phyloP scores from a whole-genome alignment of 92 coral and sea anemone genomes.

The Siderastrea siderea region DNA sequence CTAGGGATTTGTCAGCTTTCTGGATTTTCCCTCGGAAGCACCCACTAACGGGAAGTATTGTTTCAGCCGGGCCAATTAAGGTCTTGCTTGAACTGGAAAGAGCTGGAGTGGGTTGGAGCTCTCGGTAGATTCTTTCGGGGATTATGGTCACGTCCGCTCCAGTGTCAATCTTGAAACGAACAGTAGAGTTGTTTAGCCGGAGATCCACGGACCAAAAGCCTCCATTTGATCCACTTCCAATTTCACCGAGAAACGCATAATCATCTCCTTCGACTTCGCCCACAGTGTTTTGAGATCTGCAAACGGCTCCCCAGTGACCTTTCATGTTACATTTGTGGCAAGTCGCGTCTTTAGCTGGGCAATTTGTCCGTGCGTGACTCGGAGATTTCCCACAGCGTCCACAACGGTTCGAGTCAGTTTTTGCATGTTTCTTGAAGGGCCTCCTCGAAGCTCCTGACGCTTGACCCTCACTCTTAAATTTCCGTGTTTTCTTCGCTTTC shows the following conservation, averaged over 20 bases:
- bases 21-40: neutral
- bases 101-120: constrained; percentile 20
- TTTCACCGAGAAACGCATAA: constrained; percentile 38
- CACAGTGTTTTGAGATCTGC: constrained; percentile 8
- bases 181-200: constrained; percentile 9
- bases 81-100: constrained; percentile 19
- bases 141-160: constrained; percentile 43
- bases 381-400: constrained; percentile 48
- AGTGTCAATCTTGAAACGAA: constrained; percentile 31
- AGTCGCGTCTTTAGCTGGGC: constrained; percentile 53
- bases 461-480: neutral
- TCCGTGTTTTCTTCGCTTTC: constrained; percentile 9
- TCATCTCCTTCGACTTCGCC: constrained; percentile 16
- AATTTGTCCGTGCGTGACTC: constrained; percentile 33
- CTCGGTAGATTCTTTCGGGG: constrained; percentile 34
- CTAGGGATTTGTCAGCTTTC: neutral
- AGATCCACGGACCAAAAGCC: constrained; percentile 41
- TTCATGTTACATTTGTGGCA: constrained; percentile 63
- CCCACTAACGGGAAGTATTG: neutral
- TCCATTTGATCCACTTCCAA: constrained; percentile 25
- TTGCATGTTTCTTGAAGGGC: too few relatives aligned
- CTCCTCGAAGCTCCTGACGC: too few relatives aligned
- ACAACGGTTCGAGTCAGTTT: neutral
- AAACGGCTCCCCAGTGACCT: constrained; percentile 57
- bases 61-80: constrained; percentile 26